A percentile compares a stretch with the other conserved stretches of the same genome.
phyloP scores from a whole-genome alignment of 2,113 vertebrate genomes.

The Oncorhynchus clarkii region DNA sequence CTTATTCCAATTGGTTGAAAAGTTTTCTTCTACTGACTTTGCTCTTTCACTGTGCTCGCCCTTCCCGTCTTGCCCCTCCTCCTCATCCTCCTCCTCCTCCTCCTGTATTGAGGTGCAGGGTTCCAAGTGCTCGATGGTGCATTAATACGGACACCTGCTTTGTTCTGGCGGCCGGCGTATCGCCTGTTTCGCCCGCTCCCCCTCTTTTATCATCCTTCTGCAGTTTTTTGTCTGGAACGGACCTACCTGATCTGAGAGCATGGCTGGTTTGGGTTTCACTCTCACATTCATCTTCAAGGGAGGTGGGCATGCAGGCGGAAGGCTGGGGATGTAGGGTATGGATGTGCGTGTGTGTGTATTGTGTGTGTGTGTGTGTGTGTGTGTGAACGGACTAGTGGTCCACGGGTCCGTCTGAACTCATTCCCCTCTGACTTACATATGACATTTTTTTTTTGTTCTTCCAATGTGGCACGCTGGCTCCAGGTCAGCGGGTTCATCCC shows the following conservation, averaged over 20 bases:
- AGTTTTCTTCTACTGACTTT: slow-evolving; percentile 36
- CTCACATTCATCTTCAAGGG: slow-evolving; percentile 29
- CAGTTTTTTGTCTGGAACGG: slow-evolving; percentile 21
- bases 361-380: neutral
- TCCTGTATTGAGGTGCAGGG: slow-evolving; percentile 56
- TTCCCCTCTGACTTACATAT: neutral
- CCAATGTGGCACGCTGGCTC: neutral
- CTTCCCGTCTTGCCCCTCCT: neutral
- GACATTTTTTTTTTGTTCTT: neutral
- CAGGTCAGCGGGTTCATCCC: neutral
- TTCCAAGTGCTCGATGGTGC: slow-evolving; percentile 65
- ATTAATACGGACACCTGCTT: slow-evolving; percentile 71
- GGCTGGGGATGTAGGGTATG: slow-evolving; percentile 6
- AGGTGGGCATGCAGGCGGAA: neutral
- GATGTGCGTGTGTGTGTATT: neutral
- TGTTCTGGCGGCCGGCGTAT: slow-evolving; percentile 59
- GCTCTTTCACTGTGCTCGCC: slow-evolving; percentile 5
- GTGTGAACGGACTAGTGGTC: neutral
- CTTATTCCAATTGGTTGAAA: slow-evolving; percentile 21
- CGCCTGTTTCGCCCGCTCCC: slow-evolving; percentile 21
- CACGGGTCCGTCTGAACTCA: neutral
- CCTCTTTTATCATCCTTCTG: slow-evolving; percentile 37
- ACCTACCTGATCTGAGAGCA: slow-evolving; percentile 27
- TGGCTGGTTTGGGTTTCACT: slow-evolving; percentile 28
- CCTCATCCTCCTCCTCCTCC: slow-evolving; percentile 38